Evolutionary conservation across 2,113 vertebrate species (phyloP), one percentile per base, ranked within the genome.

Genomic region (Phylloscopus whistleri): DNA sequence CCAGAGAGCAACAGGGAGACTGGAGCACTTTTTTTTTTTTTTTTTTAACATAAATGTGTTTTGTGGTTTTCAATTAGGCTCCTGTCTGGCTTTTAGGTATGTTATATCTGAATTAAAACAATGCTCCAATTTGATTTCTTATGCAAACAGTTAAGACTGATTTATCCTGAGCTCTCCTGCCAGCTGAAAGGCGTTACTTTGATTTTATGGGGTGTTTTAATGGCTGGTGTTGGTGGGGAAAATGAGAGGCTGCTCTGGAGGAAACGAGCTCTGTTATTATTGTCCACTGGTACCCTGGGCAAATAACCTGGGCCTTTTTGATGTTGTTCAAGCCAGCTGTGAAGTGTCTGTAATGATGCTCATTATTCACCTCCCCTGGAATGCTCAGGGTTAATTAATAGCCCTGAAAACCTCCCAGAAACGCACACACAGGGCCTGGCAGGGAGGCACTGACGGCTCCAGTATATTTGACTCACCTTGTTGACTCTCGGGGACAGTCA

Each of bases 321-420:
- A 96, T 95, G 85, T 88, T 7, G 19, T 21, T 35, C 46, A 39
- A 64, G 67, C 88, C 89, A 86, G 51, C 85, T 84, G 30, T 10
- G 81, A 89, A 44, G 58, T 76, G 90, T 14, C 74, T 85, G 83
- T 37, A 39, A 77, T 51, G 77, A 87, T 77, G 93, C 85, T 89
- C 12, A 23, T 96, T 95, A 94, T 88, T 90, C 89, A 94, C 18
- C 80, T 80, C 19, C 68, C 56, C 81, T 44, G 92, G 90, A 87
- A 94, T 94, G 95, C 39, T 82, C 15, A 7, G 74, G 85, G 80
- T 56, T 96, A 94, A 94, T 97, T 94, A 92, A 73, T 95, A 33
- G 81, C 22, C 91, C 83, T 31, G 68, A 9, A 75, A 72, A 28
- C 27, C 90, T 94, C 84, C 92, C 90, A 52, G 75, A 22, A 66